A percentile compares a stretch with the other conserved stretches of the same genome.
Conservation (phyloP, 2,797 vertebrate species). For the Enteromius paludinosus region DNA sequence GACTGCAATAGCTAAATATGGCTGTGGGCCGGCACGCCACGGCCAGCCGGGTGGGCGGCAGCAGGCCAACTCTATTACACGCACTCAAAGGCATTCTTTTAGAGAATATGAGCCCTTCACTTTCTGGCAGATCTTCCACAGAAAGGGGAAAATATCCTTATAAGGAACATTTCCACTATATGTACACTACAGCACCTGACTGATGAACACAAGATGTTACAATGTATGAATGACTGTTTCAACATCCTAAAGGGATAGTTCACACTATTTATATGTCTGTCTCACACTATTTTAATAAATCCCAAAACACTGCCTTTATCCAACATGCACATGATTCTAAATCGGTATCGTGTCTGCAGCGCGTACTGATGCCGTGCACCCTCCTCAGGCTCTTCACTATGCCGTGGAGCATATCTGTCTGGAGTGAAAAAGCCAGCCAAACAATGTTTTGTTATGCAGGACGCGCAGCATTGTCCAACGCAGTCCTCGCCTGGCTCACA, state of each 20-base stretch:
- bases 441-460: conserved; percentile 5
- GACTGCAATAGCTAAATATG: conserved; percentile 69
- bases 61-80: conserved; percentile 59
- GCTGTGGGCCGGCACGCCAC: conserved; percentile 46
- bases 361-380: background rate
- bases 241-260: conserved; percentile 14
- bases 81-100: conserved; percentile 54
- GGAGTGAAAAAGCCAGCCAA: conserved; percentile 1
- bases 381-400: background rate
- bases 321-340: conserved; percentile 6
- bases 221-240: background rate
- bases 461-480: background rate
- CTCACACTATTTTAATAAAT: background rate
- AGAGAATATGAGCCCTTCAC: conserved; percentile 39
- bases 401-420: background rate
- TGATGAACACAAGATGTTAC: conserved; percentile 40
- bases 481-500: background rate
- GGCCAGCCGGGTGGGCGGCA: conserved; percentile 40
- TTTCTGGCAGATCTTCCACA: conserved; percentile 42
- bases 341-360: conserved; percentile 10
- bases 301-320: background rate
- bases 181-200: conserved; percentile 2
- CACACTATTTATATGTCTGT: background rate
- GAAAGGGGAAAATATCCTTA: conserved; percentile 53
- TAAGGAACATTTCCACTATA: conserved; percentile 54